Evolutionary conservation across 2,888 invertebrate genomes (phyloP), one percentile per base, ranked within the genome.

Genomic region (Tuberolachnus salignus): DNA sequence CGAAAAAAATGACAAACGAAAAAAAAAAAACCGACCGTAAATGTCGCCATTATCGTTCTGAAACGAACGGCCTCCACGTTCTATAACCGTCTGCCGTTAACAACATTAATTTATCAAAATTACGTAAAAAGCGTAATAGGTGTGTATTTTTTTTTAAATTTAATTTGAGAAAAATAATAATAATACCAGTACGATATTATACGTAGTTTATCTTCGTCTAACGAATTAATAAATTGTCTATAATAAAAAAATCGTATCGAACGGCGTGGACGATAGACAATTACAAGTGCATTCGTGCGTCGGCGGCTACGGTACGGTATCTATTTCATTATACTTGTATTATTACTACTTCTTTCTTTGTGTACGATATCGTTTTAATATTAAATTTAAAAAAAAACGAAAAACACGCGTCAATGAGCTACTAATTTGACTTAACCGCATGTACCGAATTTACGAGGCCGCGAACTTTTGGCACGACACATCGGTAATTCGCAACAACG

Each of bases 21-120:
- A 61, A 61, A 73, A 72, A 71, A 13, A 49, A 13, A 61, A 14
- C 55, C 10, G 19, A 21, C 61, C 72, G 49, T 34, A 51, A 61
- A 63, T 61, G 34, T 73, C 61, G 21, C 49, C 11, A 51, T 63
- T 73, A 63, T 61, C 34, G 34, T 73, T 73, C 61, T 73, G 49
- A 46, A 46, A 42, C 16, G 49, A 61, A 61, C 51, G 44, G 70
- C 57, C n/a, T n/a, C 23, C 23, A 57, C 42, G 57, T 42, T 21
- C 42, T 55, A 55, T 26, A 26, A 71, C 46, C 8, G 8, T 49
- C 72, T 34, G 19, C 10, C 14, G 19, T 49, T n/a, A n/a, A 34
- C n/a, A 46, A 61, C 61, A 10, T 14, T 19, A 49, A 51, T 72
- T 59, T 72, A 16, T 72, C 19, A 55, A 23, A 55, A 6, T 21